Evolutionary conservation across 2,113 vertebrate genomes (phyloP), one percentile per base, ranked within the genome.

Genomic region (Macaca nemestrina): DNA sequence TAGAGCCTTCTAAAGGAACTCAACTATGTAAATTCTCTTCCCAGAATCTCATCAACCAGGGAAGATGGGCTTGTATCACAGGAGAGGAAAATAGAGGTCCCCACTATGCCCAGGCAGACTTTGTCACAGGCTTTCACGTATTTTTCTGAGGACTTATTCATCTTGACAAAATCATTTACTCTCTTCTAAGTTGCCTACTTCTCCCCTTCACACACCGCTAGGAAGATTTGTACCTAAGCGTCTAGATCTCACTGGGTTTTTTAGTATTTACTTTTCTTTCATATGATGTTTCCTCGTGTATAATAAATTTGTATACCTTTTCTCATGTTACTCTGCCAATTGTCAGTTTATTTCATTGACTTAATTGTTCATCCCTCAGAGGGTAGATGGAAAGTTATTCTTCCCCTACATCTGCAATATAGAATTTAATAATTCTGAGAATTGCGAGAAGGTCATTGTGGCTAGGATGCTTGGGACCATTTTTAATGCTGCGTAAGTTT

Each of bases 341-440:
- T 90, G 7, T 67, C 38, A 67, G 20, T 73, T 87, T 32, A 64
- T 86, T 67, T 64, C n/a, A 75, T 48, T 72, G 52, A 67, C 32
- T 73, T 45, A 73, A 48, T 81, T 61, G 87, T 48, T 32, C n/a
- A 81, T 45, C 8, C 9, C 48, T 61, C 32, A 75, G 38, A 48
- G 32, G 7, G 12, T 8, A 90, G 1, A 43, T 32, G 22, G 11
- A 52, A 64, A 79, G 2, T 8, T 75, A 86, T 81, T 45, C 4
- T 16, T 90, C 11, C 32, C 43, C 43, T 64, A 52, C 70, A 90
- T 22, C 59, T 43, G 7, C 32, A 55, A 32, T 70, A 35, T 6
- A 76, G 67, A 76, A 82, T 70, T 76, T 76, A 89, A 55, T 72
- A 52, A 89, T 86, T 55, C 32, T 50, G 79, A 72, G n/a, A 78